phyloP scores from a whole-genome alignment of 2,888 invertebrate genomes.

The Tetragnatha montana region DNA sequence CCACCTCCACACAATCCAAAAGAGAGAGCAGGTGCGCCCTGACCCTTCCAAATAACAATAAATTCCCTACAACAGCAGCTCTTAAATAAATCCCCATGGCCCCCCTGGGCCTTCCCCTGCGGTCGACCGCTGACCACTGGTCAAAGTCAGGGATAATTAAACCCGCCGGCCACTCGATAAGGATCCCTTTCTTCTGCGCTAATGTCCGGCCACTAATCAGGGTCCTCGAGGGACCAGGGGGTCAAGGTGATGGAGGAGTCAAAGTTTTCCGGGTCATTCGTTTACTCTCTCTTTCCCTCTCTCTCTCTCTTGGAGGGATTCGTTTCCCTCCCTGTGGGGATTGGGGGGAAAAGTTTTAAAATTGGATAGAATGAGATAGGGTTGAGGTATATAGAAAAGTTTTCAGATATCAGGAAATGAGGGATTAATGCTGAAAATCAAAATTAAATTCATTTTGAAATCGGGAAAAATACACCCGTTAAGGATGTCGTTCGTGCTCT shows the following conservation, averaged over 20 bases:
- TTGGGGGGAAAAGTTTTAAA: neutral
- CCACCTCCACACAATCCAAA: conserved; percentile 17
- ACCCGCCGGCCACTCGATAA: conserved; percentile 59
- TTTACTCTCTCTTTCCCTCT: conserved; percentile 9
- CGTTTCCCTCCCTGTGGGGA: neutral
- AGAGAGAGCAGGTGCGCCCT: conserved; percentile 54
- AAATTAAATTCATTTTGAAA: no score
- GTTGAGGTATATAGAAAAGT: no score
- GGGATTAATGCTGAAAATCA: no score
- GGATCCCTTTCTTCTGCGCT: conserved; percentile 49
- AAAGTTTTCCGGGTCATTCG: conserved; percentile 42
- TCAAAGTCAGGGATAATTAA: conserved; percentile 70
- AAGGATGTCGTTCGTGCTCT: no score
- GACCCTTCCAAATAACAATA: conserved; percentile 48
- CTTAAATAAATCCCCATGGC: conserved; percentile 65
- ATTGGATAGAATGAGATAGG: no score
- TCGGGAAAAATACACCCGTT: no score
- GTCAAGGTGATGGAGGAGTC: conserved; percentile 56
- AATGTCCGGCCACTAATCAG: conserved; percentile 69
- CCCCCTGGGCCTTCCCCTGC: conserved; percentile 55
- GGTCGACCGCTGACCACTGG: conserved; percentile 68
- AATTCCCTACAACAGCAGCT: conserved; percentile 51
- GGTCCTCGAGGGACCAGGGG: conserved; percentile 18
- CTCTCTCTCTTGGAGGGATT: neutral
- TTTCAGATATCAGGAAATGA: no score